These are phyloP conservation scores for Brienomyrus brachyistius DNA, from an alignment of 2,113 vertebrate genomes.

Conservation along the genomic window DNA sequence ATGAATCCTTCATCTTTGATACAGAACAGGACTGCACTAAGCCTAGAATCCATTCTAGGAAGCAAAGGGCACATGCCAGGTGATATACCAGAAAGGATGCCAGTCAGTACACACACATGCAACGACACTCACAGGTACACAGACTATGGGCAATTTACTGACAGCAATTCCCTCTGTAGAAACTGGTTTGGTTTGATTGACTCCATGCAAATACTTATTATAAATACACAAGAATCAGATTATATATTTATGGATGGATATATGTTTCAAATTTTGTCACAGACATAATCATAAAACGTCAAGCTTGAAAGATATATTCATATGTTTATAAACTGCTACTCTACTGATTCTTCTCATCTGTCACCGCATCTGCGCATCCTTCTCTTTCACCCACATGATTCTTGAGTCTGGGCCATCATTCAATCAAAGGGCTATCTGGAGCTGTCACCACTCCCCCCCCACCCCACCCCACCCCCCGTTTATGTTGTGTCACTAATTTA, in stretches of 20 bases:
- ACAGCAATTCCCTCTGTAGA: background rate
- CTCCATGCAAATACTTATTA: background rate
- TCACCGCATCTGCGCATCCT: background rate
- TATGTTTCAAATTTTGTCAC: background rate
- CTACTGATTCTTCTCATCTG: background rate
- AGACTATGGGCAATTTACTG: background rate
- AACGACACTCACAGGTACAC: background rate
- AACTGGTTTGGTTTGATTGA: background rate
- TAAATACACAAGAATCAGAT: background rate
- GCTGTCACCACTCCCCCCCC: conserved; percentile 8
- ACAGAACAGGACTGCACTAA: background rate
- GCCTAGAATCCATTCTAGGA: background rate
- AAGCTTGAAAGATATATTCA: background rate
- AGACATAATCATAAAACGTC: background rate
- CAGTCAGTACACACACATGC: background rate
- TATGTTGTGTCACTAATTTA: conserved; percentile 24
- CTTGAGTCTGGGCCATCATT: background rate
- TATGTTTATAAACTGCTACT: background rate
- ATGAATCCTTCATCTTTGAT: background rate
- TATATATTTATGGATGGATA: background rate
- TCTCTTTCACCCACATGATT: background rate
- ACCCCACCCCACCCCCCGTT: background rate
- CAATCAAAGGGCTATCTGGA: conserved; percentile 17
- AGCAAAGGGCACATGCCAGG: background rate
- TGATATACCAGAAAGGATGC: background rate